Base-by-base conservation (phyloP, 2,797 vertebrate genomes). In the Pipistrellus nathusii region DNA sequence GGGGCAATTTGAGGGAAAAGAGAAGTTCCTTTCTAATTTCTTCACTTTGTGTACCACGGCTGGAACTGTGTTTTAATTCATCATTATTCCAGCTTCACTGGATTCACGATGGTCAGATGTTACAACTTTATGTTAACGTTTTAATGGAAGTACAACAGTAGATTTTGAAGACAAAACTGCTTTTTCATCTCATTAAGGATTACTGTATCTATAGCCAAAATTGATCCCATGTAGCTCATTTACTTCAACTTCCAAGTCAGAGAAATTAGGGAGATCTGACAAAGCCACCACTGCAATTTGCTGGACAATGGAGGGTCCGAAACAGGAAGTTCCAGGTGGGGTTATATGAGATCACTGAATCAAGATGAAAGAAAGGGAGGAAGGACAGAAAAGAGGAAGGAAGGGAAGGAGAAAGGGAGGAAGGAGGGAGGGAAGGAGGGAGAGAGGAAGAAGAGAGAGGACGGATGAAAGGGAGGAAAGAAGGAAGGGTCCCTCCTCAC, bases 121-220 rank as follows among this genome's bases (percentile, higher is more conserved):
- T 48, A 89, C 17, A 55, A 27, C 90, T 93, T 95, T 94, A 83
- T 93, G 88, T 90, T 94, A 90, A 95, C 90, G 14, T 35, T 53
- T 23, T 53, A 77, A 32, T 55, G 48, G 75, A 75, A 83, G 38
- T 62, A 68, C 32, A 85, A 75, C 48, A 85, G 21, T 57, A 83
- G 76, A 75, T 53, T 84, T 53, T 66, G 35, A 87, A 73, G 69
- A 90, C 81, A 85, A 93, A 93, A 66, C 30, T 71, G 5, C 41
- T 46, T 82, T 69, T 87, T 94, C 35, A 44, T 94, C 87, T 93
- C 73, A 76, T 85, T 48, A 91, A 46, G 46, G 46, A 87, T 75
- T 91, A 91, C 44, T 18, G 73, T 80, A 62, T 68, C 69, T n/a
- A 2, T 21, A 55, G 64, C 82, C 18, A 91, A 82, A 85, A 87